Percentiles rank a stretch among this genome's conserved stretches.
Conservation (phyloP, 2,888 invertebrate genomes). For the Heliconius ethilla region DNA sequence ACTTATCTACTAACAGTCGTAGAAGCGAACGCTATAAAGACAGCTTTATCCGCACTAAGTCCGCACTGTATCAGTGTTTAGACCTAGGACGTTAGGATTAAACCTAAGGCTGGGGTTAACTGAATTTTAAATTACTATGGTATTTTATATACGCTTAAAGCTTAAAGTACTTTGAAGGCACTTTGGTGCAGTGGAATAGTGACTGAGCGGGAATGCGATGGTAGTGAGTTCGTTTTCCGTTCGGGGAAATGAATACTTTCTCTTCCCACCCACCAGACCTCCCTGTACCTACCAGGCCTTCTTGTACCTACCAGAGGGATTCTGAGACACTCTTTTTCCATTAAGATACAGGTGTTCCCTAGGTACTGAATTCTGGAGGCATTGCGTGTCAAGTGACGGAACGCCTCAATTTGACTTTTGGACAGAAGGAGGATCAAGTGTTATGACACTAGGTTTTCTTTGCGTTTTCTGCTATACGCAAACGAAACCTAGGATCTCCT, state of each 20-base stretch:
- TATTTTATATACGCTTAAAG: constrained; percentile 12
- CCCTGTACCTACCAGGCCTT: neutral
- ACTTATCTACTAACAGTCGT: constrained; percentile 28
- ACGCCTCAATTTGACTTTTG: too few species aligned
- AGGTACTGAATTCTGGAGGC: too few species aligned
- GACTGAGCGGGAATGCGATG: neutral
- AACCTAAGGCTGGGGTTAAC: constrained; percentile 43
- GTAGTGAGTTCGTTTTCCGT: too few species aligned
- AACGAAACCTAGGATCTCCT: neutral
- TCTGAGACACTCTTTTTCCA: neutral
- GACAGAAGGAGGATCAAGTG: neutral
- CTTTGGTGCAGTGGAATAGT: too few species aligned
- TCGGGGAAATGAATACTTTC: too few species aligned
- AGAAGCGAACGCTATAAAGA: constrained; percentile 31
- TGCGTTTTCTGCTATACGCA: neutral
- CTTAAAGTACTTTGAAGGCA: neutral
- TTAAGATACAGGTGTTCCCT: neutral
- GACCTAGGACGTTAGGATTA: constrained; percentile 40
- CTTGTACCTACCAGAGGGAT: neutral
- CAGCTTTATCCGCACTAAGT: constrained; percentile 39
- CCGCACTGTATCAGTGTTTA: constrained; percentile 38
- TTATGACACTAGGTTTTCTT: neutral
- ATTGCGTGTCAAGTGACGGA: neutral
- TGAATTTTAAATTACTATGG: constrained; percentile 39
- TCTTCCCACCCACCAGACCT: too few species aligned